phyloP scores from a whole-genome alignment of 2,888 invertebrate species.

The Hybos culiciformis region DNA sequence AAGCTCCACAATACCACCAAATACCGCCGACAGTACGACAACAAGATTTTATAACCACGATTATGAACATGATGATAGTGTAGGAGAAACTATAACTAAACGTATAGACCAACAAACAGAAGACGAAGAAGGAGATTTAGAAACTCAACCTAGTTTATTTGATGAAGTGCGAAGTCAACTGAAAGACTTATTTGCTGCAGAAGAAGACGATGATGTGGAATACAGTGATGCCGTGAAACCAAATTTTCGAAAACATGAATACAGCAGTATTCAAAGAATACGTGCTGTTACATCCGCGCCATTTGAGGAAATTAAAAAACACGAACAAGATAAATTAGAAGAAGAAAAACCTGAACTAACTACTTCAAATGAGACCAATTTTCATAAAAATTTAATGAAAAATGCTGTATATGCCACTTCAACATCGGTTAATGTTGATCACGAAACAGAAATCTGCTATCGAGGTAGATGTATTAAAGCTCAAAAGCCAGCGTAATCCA shows the following conservation, averaged over 20 bases:
- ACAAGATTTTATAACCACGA: not conserved
- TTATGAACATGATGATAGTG: constrained; percentile 16
- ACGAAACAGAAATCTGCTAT: constrained; percentile 81
- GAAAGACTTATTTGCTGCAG: constrained; percentile 29
- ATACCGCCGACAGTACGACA: constrained; percentile 7
- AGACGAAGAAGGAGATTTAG: constrained; percentile 27
- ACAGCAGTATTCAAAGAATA: constrained; percentile 28
- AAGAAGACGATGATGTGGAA: constrained; percentile 26
- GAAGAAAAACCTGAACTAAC: constrained; percentile 15
- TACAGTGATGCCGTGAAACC: constrained; percentile 21
- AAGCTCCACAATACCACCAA: constrained; percentile 29
- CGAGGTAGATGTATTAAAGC: constrained; percentile 71
- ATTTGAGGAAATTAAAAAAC: constrained; percentile 10
- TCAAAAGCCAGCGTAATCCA: not conserved
- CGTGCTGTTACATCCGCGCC: constrained; percentile 17
- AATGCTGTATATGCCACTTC: constrained; percentile 45
- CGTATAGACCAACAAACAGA: constrained; percentile 11
- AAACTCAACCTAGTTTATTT: constrained; percentile 32
- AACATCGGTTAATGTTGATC: constrained; percentile 67
- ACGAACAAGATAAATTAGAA: too few relatives aligned
- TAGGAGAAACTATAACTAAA: constrained; percentile 5
- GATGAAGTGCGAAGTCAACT: constrained; percentile 33
- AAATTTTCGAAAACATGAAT: constrained; percentile 25
- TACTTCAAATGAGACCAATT: constrained; percentile 17
- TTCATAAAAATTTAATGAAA: constrained; percentile 33